Percentiles rank a stretch among this genome's conserved stretches.
Evolutionary conservation across 2,888 invertebrate genomes (phyloP).

Genomic region (Dioctria rufipes): DNA sequence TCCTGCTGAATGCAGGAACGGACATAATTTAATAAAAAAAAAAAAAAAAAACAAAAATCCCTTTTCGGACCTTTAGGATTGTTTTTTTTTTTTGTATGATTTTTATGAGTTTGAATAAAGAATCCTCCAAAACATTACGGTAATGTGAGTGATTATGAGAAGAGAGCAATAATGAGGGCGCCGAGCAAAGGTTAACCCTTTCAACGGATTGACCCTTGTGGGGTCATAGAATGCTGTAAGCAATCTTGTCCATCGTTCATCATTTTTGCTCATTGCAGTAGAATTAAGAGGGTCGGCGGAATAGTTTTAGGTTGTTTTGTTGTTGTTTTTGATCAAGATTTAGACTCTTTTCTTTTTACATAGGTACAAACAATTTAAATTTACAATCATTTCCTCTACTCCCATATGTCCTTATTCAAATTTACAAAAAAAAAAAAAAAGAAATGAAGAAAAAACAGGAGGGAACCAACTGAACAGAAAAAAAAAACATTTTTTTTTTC

Average conservation of each 20-base stretch:
- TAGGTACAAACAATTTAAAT: background rate
- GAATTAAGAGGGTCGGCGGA: background rate
- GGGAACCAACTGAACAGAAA: background rate
- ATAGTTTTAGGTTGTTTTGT: background rate
- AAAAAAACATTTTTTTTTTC: background rate
- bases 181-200: slow-evolving; percentile 5
- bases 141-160: background rate
- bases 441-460: background rate
- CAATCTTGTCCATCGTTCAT: slow-evolving; percentile 37
- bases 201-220: background rate
- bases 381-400: background rate
- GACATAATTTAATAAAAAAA: background rate
- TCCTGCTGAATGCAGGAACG: background rate
- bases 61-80: background rate
- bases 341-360: background rate
- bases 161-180: background rate
- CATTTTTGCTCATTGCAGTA: slow-evolving; percentile 2
- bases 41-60: background rate
- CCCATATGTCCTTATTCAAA: background rate
- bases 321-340: background rate
- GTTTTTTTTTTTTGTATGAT: background rate
- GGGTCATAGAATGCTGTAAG: slow-evolving; percentile 8
- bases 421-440: background rate
- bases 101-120: background rate
- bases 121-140: background rate